Evolutionary conservation across 2,888 invertebrate genomes (phyloP), one percentile per base, ranked within the genome.

Genomic region (Heliothis peltigera): DNA sequence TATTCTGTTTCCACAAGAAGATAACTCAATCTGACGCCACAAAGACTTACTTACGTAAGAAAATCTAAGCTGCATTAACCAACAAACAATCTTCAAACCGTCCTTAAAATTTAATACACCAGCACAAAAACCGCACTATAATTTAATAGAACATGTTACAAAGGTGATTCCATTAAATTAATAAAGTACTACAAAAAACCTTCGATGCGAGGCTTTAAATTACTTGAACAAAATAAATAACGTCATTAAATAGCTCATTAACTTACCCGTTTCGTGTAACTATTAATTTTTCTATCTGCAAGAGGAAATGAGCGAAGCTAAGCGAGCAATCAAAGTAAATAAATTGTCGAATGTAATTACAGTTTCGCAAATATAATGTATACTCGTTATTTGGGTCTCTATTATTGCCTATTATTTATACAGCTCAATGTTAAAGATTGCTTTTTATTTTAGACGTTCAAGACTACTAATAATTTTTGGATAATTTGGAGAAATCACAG

Each of bases 221-320:
- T 57, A 64, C 61, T 53, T 51, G 59, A 53, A 63, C 61, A 63
- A 53, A 76, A 75, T 69, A 72, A 77, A 76, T 76, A 64, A 70
- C 66, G 32, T 63, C 58, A 74, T 77, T 70, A 83, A 63, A 75
- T 54, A 47, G 42, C 76, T 75, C 77, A 80, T 84, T 84, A 81
- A 61, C 47, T 73, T 75, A 64, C 75, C 67, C 59, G 74, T 75
- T 64, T 77, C 75, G n/a, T 59, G 55, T 75, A 67, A 63, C 75
- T 69, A 73, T 65, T 63, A 51, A 79, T 81, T 81, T 84, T 84
- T 84, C 81, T 84, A 79, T 82, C 71, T 64, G 64, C 49, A 70
- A 81, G 77, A 86, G 88, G 89, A 89, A 88, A 89, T 88, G 84
- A 88, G 86, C 84, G 84, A 10, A 69, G 58, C 71, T 53, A 79